Percentiles rank a stretch among this genome's conserved stretches.
These are phyloP conservation scores for Diarsia rubi DNA, from an alignment of 2,888 invertebrate species.

Conservation along the genomic window DNA sequence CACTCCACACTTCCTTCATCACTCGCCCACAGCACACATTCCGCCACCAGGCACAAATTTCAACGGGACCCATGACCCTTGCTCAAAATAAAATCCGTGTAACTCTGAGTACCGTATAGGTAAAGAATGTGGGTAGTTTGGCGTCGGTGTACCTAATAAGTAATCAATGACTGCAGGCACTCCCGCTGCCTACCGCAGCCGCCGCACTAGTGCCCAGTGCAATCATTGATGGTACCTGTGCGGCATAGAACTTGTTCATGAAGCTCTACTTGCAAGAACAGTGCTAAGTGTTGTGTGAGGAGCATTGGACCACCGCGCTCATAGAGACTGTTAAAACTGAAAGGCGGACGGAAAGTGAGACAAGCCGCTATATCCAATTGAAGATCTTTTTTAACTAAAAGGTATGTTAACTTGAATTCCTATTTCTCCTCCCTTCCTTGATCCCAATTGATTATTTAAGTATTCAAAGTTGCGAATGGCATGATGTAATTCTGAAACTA, in stretches of 20 bases:
- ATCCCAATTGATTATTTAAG: not conserved
- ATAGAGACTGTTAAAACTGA: not conserved
- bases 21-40: constrained; percentile 3
- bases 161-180: constrained; percentile 6
- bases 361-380: not conserved
- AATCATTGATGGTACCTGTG: not conserved
- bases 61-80: constrained; percentile 1
- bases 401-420: constrained; percentile 13
- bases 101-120: not conserved
- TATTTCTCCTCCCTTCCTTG: not conserved
- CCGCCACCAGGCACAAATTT: not conserved
- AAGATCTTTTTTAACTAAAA: not conserved
- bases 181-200: too few relatives aligned
- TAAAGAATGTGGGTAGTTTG: constrained; percentile 20
- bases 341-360: constrained; percentile 8
- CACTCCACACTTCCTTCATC: constrained; percentile 36
- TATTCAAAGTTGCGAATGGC: not conserved
- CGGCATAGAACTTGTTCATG: not conserved
- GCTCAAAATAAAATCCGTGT: not conserved
- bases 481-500: not conserved
- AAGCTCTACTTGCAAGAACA: not conserved
- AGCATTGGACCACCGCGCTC: not conserved
- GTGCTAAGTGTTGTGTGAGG: constrained; percentile 14
- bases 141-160: not conserved
- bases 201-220: not conserved